phyloP scores from a whole-genome alignment of 2,797 vertebrate genomes.

The Decapterus maruadsi region DNA sequence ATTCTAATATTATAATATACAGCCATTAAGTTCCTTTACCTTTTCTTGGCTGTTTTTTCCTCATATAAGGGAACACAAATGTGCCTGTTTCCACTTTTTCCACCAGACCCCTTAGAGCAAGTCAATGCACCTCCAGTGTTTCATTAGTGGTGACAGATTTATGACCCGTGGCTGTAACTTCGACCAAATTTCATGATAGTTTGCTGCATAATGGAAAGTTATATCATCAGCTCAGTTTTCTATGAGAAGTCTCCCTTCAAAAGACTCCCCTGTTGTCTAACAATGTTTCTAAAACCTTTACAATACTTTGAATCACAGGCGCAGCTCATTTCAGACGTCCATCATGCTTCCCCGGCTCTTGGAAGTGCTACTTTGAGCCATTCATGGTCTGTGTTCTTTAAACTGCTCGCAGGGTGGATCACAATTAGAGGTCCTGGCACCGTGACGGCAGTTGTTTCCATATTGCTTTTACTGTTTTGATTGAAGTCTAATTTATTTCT shows the following conservation, averaged over 20 bases:
- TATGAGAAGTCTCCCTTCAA: slow-evolving; percentile 42
- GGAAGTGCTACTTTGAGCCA: slow-evolving; percentile 45
- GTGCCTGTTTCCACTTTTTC: slow-evolving; percentile 35
- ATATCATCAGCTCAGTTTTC: slow-evolving; percentile 42
- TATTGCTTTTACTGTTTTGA: slow-evolving; percentile 49
- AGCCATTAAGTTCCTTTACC: slow-evolving; percentile 8
- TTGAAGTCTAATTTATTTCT: slow-evolving; percentile 58
- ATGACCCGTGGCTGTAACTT: slow-evolving; percentile 41
- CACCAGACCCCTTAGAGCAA: slow-evolving; percentile 41
- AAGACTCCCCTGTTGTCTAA: slow-evolving; percentile 30
- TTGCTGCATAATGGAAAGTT: slow-evolving; percentile 53
- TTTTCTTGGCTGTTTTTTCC: not conserved
- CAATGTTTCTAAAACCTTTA: slow-evolving; percentile 50
- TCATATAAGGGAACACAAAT: slow-evolving; percentile 27
- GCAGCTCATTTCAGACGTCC: slow-evolving; percentile 46
- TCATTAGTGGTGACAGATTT: slow-evolving; percentile 69
- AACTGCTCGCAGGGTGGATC: slow-evolving; percentile 30
- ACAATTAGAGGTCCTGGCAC: slow-evolving; percentile 48
- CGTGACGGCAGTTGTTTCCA: slow-evolving; percentile 35
- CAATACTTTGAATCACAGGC: slow-evolving; percentile 44
- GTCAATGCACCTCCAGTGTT: slow-evolving; percentile 45
- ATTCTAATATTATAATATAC: not conserved
- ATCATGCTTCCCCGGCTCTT: slow-evolving; percentile 30
- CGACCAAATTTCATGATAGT: slow-evolving; percentile 48
- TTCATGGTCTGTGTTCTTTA: slow-evolving; percentile 34